These are phyloP conservation scores for Branchinecta sandiegonensis DNA, from an alignment of 2,888 invertebrate genomes.

Conservation along the genomic window DNA sequence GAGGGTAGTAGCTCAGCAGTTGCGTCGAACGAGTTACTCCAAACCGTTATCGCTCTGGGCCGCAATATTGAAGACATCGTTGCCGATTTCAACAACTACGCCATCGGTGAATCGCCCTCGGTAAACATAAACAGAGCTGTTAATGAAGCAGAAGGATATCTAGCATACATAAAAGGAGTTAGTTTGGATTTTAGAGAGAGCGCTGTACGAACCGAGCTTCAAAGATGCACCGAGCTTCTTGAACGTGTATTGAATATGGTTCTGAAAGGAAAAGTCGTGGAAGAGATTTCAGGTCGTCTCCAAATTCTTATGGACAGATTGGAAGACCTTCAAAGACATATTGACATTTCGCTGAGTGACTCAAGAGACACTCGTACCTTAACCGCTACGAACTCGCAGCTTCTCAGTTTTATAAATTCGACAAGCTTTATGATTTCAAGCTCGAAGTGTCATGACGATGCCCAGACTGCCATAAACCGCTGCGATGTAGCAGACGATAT, in stretches of 20 bases:
- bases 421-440: neutral
- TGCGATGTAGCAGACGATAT: neutral
- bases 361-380: neutral
- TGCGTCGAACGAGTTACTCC: neutral
- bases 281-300: neutral
- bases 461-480: neutral
- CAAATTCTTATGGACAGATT: neutral
- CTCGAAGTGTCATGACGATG: neutral
- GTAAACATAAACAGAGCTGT: slow-evolving; percentile 32
- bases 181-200: neutral
- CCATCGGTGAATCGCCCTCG: slow-evolving; percentile 29
- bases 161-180: slow-evolving; percentile 25
- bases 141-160: slow-evolving; percentile 34
- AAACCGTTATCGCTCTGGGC: neutral
- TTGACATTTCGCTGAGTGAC: neutral
- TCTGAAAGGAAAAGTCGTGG: neutral
- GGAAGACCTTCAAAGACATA: neutral
- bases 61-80: slow-evolving; percentile 28
- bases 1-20: neutral
- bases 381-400: neutral
- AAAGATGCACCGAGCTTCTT: neutral
- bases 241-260: neutral
- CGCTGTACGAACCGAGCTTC: slow-evolving; percentile 5
- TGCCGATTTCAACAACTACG: slow-evolving; percentile 30
- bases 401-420: neutral